A percentile compares a stretch with the other conserved stretches of the same genome.
These are phyloP conservation scores for Lumbricus terrestris DNA, from an alignment of 2,888 invertebrate species.

Conservation along the genomic window DNA sequence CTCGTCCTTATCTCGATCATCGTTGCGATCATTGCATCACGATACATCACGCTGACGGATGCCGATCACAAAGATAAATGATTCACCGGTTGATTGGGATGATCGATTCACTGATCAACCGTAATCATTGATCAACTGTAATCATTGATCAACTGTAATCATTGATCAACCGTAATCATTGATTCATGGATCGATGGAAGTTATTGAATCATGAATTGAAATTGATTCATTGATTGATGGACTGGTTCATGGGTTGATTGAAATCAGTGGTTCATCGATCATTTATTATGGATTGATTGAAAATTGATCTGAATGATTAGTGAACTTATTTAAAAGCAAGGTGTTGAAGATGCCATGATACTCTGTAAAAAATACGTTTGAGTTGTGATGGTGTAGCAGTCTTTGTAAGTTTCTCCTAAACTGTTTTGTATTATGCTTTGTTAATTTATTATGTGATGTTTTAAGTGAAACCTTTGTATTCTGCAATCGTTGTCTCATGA, in stretches of 20 bases:
- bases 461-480: neutral
- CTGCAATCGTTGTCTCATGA: neutral
- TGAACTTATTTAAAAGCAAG: no score
- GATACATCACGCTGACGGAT: conserved; percentile 50
- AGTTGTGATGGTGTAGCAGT: neutral
- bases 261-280: no score
- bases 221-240: neutral
- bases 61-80: conserved; percentile 29
- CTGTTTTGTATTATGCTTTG: neutral
- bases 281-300: no score
- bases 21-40: conserved; percentile 71
- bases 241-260: neutral
- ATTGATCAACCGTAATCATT: no score
- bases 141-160: no score
- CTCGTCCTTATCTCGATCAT: conserved; percentile 43
- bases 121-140: no score
- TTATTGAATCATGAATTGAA: neutral
- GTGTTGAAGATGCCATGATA: neutral
- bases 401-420: neutral
- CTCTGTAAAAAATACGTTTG: no score
- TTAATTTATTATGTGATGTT: neutral
- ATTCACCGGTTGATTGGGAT: neutral
- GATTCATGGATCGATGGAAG: neutral
- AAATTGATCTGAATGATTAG: no score
- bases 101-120: no score